phyloP scores from a whole-genome alignment of 2,797 vertebrate species.

The Rhadinocentrus ornatus region DNA sequence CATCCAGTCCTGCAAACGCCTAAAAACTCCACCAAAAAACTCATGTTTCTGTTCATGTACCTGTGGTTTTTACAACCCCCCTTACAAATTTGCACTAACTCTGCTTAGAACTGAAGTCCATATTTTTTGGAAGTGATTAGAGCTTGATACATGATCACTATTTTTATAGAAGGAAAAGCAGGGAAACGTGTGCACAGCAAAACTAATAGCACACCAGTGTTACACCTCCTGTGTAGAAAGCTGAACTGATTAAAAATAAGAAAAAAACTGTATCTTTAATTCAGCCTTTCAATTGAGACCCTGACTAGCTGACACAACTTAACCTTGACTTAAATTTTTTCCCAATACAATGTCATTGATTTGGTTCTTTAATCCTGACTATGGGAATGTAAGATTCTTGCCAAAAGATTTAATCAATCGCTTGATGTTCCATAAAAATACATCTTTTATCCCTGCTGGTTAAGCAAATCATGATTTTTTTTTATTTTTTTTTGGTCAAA shows the following conservation, averaged over 20 bases:
- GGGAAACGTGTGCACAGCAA: not conserved
- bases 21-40: too few relatives aligned
- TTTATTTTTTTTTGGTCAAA: too few relatives aligned
- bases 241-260: accelerated
- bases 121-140: not conserved
- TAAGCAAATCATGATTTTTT: too few relatives aligned
- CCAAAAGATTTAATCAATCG: constrained; percentile 23
- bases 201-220: not conserved
- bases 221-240: not conserved
- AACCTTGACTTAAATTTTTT: constrained; percentile 50
- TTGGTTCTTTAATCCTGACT: not conserved
- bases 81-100: too few relatives aligned
- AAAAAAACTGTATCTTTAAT: not conserved
- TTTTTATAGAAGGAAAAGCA: not conserved
- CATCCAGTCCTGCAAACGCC: not conserved
- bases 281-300: constrained; percentile 1
- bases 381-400: constrained; percentile 11
- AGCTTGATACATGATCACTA: not conserved
- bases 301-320: constrained; percentile 10
- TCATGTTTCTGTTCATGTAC: too few relatives aligned
- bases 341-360: too few relatives aligned
- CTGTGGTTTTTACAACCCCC: too few relatives aligned
- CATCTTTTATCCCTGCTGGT: not conserved
- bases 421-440: not conserved
- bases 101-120: too few relatives aligned